phyloP scores from a whole-genome alignment of 2,113 vertebrate species.

The Pollimyrus isidori region DNA sequence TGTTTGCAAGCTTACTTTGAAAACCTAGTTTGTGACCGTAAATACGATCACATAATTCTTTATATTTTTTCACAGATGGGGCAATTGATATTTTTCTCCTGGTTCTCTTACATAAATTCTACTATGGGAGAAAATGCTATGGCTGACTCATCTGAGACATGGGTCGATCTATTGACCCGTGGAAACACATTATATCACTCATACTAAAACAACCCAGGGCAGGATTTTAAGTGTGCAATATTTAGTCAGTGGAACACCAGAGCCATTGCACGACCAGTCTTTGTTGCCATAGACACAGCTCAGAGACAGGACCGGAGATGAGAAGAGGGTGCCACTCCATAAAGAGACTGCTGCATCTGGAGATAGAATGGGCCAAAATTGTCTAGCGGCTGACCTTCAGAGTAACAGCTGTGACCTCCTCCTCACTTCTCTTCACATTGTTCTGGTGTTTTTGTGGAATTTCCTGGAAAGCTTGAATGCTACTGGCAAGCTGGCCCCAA shows the following conservation, averaged over 20 bases:
- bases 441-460: neutral
- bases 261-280: neutral
- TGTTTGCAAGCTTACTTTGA: neutral
- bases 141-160: neutral
- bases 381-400: neutral
- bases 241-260: neutral
- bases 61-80: neutral
- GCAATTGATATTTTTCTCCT: neutral
- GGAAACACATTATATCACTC: neutral
- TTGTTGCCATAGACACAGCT: conserved; percentile 1
- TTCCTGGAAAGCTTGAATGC: neutral
- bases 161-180: neutral
- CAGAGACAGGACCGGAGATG: neutral
- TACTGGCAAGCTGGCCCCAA: neutral
- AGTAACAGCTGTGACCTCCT: neutral
- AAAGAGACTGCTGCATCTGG: neutral
- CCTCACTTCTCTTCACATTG: neutral
- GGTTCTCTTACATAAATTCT: neutral
- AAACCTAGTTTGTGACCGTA: neutral
- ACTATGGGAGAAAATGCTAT: neutral
- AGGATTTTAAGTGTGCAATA: neutral
- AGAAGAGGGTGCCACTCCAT: neutral
- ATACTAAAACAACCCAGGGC: neutral
- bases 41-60: neutral
- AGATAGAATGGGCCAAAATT: neutral